A percentile compares a stretch with the other conserved stretches of the same genome.
phyloP scores from a whole-genome alignment of 2,888 invertebrate species.

The Stenichneumon culpator region DNA sequence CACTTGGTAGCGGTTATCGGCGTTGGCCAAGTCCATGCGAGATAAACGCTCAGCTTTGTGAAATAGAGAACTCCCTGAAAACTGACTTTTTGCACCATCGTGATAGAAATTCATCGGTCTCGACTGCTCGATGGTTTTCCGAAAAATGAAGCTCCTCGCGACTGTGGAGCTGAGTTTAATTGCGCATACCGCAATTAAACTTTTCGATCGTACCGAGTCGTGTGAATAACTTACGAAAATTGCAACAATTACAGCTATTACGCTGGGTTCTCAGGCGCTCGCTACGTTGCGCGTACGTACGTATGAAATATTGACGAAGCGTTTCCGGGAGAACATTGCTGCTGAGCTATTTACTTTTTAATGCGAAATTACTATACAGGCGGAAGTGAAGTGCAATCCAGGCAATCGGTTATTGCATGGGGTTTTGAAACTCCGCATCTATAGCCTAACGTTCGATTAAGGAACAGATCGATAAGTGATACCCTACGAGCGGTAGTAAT shows the following conservation, averaged over 20 bases:
- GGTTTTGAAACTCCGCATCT: no score
- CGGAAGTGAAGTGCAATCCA: neutral
- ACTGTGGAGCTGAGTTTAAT: neutral
- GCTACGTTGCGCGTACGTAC: no score
- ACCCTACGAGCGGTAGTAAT: no score
- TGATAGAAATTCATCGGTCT: neutral
- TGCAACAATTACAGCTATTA: no score
- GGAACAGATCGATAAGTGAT: no score
- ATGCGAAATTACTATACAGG: neutral
- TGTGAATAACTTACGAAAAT: neutral
- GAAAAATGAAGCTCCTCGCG: neutral
- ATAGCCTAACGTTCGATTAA: no score
- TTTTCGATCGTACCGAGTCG: neutral
- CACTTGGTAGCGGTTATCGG: no score
- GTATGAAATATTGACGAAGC: no score
- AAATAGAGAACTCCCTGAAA: constrained; percentile 53
- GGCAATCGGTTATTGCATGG: no score
- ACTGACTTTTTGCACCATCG: constrained; percentile 4
- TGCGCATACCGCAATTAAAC: neutral
- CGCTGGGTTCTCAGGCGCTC: no score
- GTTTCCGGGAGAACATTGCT: neutral
- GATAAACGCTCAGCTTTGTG: constrained; percentile 43
- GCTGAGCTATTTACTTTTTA: neutral
- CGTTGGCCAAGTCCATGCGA: no score
- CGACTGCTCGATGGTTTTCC: constrained; percentile 8